Evolutionary conservation across 2,113 vertebrate genomes (phyloP).

Genomic region (Eclectus roratus): DNA sequence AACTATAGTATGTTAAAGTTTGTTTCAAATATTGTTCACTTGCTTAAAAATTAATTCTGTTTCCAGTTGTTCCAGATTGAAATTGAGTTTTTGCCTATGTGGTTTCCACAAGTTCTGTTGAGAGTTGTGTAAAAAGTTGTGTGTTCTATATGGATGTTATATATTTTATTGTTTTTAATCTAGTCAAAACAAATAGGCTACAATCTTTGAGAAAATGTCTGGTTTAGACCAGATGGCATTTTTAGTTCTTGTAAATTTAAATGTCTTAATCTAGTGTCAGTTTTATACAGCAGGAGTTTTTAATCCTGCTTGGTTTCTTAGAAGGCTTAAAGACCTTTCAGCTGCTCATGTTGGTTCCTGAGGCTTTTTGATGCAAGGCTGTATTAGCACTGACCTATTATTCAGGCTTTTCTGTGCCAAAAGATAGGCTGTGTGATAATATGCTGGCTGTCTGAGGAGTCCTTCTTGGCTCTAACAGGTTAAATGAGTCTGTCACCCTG

Average conservation of each 20-base stretch:
- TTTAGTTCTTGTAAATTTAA: not conserved
- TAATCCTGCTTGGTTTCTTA: not conserved
- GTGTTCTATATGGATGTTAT: not conserved
- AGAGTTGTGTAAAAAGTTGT: not conserved
- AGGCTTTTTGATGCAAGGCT: not conserved
- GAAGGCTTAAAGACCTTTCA: not conserved
- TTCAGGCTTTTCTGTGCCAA: not conserved
- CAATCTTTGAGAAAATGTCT: not conserved
- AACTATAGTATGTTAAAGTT: not conserved
- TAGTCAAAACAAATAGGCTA: not conserved
- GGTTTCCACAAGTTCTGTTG: not conserved
- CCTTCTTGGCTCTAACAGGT: not conserved
- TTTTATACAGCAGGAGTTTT: not conserved
- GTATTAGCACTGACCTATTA: not conserved
- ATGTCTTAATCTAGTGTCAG: not conserved
- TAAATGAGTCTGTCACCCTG: not conserved
- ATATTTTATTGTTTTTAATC: not conserved
- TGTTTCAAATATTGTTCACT: not conserved
- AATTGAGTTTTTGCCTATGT: not conserved
- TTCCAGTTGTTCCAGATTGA: not conserved
- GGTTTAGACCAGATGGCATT: not conserved
- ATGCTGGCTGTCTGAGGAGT: not conserved
- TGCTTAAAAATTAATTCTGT: not conserved
- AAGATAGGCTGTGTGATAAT: not conserved
- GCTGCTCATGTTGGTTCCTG: not conserved